These are phyloP conservation scores for Agrotis ipsilon DNA, from an alignment of 2,888 invertebrate species.

Conservation along the genomic window DNA sequence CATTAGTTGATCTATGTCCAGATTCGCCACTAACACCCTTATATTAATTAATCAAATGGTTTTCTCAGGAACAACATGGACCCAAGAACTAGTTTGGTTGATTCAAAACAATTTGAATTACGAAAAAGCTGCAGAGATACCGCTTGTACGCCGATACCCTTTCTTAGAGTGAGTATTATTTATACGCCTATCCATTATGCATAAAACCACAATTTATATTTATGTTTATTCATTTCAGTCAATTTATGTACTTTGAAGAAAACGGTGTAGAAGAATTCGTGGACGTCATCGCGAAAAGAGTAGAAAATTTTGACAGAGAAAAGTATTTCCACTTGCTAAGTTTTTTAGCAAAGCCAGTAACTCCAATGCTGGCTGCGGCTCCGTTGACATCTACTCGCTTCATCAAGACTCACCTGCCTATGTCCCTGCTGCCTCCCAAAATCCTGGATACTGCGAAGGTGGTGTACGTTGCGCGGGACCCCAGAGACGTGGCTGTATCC, in stretches of 20 bases:
- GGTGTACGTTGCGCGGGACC: conserved; percentile 95
- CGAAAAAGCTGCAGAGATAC: conserved; percentile 86
- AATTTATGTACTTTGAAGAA: conserved; percentile 37
- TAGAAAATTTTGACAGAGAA: conserved; percentile 21
- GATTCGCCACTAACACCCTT: too few relatives aligned
- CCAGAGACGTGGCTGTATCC: conserved; percentile 95
- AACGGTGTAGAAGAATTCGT: conserved; percentile 2
- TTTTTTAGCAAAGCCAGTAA: conserved; percentile 23
- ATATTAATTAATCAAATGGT: background rate
- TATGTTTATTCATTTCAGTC: conserved; percentile 13
- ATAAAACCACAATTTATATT: background rate
- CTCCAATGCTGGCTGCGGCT: conserved; percentile 44
- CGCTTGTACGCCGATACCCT: conserved; percentile 91
- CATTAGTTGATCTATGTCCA: too few relatives aligned
- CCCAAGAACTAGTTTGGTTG: conserved; percentile 94
- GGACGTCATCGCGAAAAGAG: background rate
- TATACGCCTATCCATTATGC: background rate
- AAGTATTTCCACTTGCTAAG: conserved; percentile 13
- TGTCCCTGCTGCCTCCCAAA: conserved; percentile 92
- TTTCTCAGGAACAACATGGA: conserved; percentile 91
- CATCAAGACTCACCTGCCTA: conserved; percentile 93
- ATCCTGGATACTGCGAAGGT: conserved; percentile 89
- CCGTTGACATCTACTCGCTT: conserved; percentile 85
- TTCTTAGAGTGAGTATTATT: conserved; percentile 92
- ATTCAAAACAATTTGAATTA: conserved; percentile 93